phyloP scores from a whole-genome alignment of 2,113 vertebrate genomes.

The Thalassoma bifasciatum region DNA sequence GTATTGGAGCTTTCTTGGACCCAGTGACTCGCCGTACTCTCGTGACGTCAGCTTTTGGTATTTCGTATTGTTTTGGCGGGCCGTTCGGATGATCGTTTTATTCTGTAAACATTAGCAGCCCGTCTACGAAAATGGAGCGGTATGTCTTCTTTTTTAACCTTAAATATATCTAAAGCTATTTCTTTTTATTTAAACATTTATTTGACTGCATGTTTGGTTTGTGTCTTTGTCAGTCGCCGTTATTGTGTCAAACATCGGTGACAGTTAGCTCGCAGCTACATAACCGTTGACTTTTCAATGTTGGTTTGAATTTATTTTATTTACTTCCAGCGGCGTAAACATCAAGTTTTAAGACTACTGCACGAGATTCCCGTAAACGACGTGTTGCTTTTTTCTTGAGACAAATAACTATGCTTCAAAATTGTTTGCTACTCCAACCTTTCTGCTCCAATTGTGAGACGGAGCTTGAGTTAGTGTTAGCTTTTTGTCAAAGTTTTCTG shows the following conservation, averaged over 20 bases:
- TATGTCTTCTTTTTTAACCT: slow-evolving; percentile 38
- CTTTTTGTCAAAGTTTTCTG: not conserved
- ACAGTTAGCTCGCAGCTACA: not conserved
- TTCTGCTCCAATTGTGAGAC: no score
- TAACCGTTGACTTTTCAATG: not conserved
- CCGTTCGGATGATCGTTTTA: not conserved
- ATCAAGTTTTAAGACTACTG: no score
- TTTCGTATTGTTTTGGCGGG: slow-evolving; percentile 65
- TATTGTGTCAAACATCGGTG: not conserved
- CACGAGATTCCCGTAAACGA: not conserved
- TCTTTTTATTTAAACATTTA: rapidly evolving
- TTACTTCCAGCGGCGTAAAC: no score
- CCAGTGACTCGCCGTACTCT: slow-evolving; percentile 28
- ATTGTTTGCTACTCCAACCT: not conserved
- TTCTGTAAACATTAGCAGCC: slow-evolving; percentile 1
- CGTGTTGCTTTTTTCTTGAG: not conserved
- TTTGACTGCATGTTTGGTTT: not conserved
- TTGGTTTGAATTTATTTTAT: not conserved
- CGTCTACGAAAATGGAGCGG: slow-evolving; percentile 67
- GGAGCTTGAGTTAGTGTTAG: not conserved
- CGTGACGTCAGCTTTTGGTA: slow-evolving; percentile 10
- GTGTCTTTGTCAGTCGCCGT: not conserved
- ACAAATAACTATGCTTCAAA: not conserved
- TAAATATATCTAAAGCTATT: rapidly evolving
- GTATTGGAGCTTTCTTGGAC: slow-evolving; percentile 17